A percentile compares a stretch with the other conserved stretches of the same genome.
phyloP scores from a whole-genome alignment of 2,113 vertebrate genomes.

The Vanacampus margaritifer region DNA sequence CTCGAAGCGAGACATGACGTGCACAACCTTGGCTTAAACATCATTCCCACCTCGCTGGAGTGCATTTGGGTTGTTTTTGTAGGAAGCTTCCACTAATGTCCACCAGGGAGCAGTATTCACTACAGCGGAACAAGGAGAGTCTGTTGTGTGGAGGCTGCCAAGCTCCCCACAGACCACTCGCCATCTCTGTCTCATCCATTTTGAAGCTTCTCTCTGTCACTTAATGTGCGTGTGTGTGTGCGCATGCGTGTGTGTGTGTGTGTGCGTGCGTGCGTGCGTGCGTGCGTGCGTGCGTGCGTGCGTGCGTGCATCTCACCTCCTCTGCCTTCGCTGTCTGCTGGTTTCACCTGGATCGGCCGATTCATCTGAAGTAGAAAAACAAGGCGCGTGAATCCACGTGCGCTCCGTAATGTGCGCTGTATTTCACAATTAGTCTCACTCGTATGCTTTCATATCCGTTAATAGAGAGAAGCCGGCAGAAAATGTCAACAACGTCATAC shows the following conservation, averaged over 20 bases:
- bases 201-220: slow-evolving; percentile 29
- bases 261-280: slow-evolving; percentile 14
- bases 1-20: too few relatives aligned
- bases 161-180: slow-evolving; percentile 27
- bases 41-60: not conserved
- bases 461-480: not conserved
- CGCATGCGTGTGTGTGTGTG: slow-evolving; percentile 17
- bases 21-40: not conserved
- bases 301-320: slow-evolving; percentile 67
- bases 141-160: slow-evolving; percentile 1
- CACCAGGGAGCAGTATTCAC: slow-evolving; percentile 61
- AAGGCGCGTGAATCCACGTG: slow-evolving; percentile 27
- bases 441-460: not conserved
- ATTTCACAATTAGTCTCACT: not conserved
- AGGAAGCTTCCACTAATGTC: slow-evolving; percentile 14
- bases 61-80: not conserved
- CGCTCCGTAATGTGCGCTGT: not conserved
- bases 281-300: slow-evolving; percentile 3
- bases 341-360: slow-evolving; percentile 78
- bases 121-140: slow-evolving; percentile 7
- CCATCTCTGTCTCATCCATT: slow-evolving; percentile 21
- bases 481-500: not conserved
- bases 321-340: slow-evolving; percentile 77
- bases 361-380: slow-evolving; percentile 68
- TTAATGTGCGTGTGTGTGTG: not conserved